Base-by-base conservation (phyloP, 2,888 invertebrate genomes). In the Perdita meconis region DNA sequence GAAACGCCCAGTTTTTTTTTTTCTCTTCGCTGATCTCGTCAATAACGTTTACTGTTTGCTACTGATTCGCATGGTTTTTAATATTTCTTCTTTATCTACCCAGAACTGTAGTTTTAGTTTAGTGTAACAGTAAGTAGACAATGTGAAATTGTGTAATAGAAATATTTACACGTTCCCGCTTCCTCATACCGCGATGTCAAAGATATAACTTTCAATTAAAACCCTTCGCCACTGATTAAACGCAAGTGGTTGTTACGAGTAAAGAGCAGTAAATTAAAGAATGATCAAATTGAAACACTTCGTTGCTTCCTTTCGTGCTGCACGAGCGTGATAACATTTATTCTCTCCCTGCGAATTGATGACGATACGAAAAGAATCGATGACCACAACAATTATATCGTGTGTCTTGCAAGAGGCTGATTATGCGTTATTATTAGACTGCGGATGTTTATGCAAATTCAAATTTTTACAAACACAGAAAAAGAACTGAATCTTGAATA, bases 291-390 rank as follows among this genome's bases (percentile, higher is more conserved):
- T 60, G 34, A 38, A 30, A 42, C 42, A 50, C 34, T 34, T 50
- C 22, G 13, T 24, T 22, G 42, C 30, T 55, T 36, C 38, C 6
- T 38, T 30, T 60, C 60, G 8, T 22, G 26, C 50, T 64, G 36
- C 63, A 51, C 2, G 19, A 22, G 59, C 57, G 59, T 36, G 36
- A 60, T 51, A 24, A 10, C n/a, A 70, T 70, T 36, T 36, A 38
- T 26, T 53, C 30, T n/a, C 36, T 50, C 8, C 19, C 6, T n/a
- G 30, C 13, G 16, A 26, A 30, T 63, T 22, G 26, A 51, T 19
- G 36, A 36, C n/a, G 38, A 42, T 24, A 44, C 26, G 1, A 36
- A 38, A 56, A 47, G 60, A 72, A 56, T 50, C 40, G n/a, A 16
- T 71, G 19, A 13, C 44, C 44, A 16, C 16, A 8, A n/a, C 16